These are phyloP conservation scores for Gymnoscelis rufifasciata DNA, from an alignment of 2,888 invertebrate species.

Conservation along the genomic window DNA sequence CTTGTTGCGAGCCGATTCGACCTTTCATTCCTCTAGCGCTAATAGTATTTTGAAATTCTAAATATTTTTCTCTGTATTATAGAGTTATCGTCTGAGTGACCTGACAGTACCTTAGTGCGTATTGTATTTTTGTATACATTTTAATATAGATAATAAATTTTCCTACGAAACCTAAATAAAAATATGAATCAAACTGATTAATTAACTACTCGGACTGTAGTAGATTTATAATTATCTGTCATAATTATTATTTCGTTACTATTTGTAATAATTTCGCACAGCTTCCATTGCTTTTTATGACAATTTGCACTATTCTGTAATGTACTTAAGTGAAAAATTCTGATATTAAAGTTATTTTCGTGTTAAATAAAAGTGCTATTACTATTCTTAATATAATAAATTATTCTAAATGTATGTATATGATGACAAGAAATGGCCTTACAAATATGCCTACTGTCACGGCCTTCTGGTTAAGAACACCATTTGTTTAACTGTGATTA, in stretches of 20 bases:
- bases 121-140: conserved; percentile 50
- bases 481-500: conserved; percentile 71
- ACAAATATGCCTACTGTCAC: conserved; percentile 50
- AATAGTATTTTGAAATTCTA: conserved; percentile 53
- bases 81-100: conserved; percentile 42
- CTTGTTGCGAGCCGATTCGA: conserved; percentile 33
- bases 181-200: conserved; percentile 15
- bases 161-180: conserved; percentile 28
- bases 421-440: conserved; percentile 50
- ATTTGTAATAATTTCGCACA: conserved; percentile 17
- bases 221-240: conserved; percentile 15
- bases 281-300: conserved; percentile 22
- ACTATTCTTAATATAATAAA: conserved; percentile 36
- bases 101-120: conserved; percentile 49
- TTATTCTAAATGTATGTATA: conserved; percentile 38
- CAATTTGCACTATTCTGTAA: conserved; percentile 38
- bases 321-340: conserved; percentile 60
- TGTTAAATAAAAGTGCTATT: conserved; percentile 30
- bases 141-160: conserved; percentile 38
- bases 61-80: conserved; percentile 41
- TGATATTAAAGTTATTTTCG: conserved; percentile 49
- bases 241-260: conserved; percentile 5
- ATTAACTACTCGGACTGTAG: conserved; percentile 10
- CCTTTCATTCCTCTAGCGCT: conserved; percentile 70
- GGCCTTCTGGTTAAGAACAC: conserved; percentile 62